These are phyloP conservation scores for Dasypogon diadema DNA, from an alignment of 2,888 invertebrate genomes.

Conservation along the genomic window DNA sequence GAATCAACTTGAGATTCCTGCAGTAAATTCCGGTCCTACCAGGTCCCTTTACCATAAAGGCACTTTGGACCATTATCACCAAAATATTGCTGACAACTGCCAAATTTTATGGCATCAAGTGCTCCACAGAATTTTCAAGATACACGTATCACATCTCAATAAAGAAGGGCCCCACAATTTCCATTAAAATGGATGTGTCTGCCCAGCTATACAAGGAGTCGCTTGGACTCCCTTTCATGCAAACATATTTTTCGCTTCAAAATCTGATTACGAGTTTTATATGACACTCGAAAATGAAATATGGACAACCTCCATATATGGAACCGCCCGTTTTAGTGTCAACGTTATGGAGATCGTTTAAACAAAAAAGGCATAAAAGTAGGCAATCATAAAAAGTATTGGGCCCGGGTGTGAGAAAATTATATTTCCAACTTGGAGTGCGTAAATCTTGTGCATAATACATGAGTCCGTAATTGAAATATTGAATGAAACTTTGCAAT, in stretches of 20 bases:
- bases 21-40: constrained; percentile 1
- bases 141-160: constrained; percentile 56
- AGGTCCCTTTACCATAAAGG: constrained; percentile 39
- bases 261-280: constrained; percentile 69
- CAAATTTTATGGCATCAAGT: constrained; percentile 56
- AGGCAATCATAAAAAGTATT: constrained; percentile 39
- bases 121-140: constrained; percentile 43
- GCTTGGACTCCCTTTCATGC: constrained; percentile 54
- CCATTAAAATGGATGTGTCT: constrained; percentile 56
- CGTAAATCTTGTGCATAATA: constrained; percentile 33
- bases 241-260: constrained; percentile 63
- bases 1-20: constrained; percentile 6
- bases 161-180: constrained; percentile 55
- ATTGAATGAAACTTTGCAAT: constrained; percentile 21
- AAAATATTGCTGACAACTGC: constrained; percentile 57
- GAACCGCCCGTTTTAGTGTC: constrained; percentile 16
- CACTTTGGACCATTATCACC: constrained; percentile 53
- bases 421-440: constrained; percentile 6
- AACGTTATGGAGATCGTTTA: constrained; percentile 42
- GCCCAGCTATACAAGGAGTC: constrained; percentile 20
- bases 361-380: constrained; percentile 24
- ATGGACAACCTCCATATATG: constrained; percentile 32
- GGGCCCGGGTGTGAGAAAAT: constrained; percentile 15
- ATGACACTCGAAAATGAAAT: constrained; percentile 55
- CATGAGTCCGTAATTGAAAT: constrained; percentile 27